These are phyloP conservation scores for Lamproptera curius DNA, from an alignment of 2,888 invertebrate species.

Conservation along the genomic window DNA sequence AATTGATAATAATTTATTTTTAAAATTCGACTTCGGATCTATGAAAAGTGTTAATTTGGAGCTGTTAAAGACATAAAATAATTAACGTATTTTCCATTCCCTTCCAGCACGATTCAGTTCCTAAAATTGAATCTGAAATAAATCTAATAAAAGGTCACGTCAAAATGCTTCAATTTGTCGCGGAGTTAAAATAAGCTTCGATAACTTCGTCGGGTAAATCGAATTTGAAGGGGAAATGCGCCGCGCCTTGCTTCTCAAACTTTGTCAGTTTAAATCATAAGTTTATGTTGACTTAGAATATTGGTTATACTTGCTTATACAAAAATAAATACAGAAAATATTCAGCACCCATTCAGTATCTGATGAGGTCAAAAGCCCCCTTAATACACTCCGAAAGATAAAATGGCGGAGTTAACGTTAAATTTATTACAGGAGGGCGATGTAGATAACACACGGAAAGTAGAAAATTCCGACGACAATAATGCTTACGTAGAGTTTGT, in stretches of 20 bases:
- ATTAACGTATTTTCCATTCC: no score
- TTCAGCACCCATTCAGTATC: conserved; percentile 33
- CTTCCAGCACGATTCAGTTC: neutral
- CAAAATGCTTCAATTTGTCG: conserved; percentile 6
- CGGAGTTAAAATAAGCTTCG: conserved; percentile 23
- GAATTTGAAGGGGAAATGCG: conserved; percentile 36
- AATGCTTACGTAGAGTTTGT: neutral
- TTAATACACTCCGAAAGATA: conserved; percentile 30
- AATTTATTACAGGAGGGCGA: conserved; percentile 42
- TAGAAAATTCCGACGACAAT: conserved; percentile 24
- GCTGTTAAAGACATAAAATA: no score
- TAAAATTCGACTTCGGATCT: no score
- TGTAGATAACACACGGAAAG: conserved; percentile 29
- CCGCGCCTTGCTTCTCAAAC: conserved; percentile 22
- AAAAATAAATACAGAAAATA: no score
- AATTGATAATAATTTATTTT: no score
- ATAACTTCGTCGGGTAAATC: conserved; percentile 49
- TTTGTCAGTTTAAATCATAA: conserved; percentile 1
- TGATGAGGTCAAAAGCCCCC: conserved; percentile 26
- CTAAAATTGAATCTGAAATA: neutral
- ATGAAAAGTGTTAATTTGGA: no score
- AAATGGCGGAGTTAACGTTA: conserved; percentile 37
- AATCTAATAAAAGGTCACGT: conserved; percentile 1
- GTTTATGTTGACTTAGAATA: neutral
- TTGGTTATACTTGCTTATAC: neutral